Conservation (phyloP, 2,113 vertebrate genomes). For the Scalopus aquaticus region DNA sequence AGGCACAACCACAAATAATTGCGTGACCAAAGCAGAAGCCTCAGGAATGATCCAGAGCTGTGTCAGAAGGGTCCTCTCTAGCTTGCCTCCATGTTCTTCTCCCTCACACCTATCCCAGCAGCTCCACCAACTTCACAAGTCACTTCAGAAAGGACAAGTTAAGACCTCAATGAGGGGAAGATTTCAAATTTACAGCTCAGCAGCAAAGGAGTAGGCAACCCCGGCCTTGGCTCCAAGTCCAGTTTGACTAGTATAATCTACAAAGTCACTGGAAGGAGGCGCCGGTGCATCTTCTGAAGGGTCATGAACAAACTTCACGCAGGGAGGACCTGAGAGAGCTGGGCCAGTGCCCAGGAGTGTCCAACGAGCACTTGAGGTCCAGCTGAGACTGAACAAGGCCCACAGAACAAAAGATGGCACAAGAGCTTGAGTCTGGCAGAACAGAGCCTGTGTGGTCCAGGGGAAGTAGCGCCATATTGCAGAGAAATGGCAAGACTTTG, state of each 20-base stretch:
- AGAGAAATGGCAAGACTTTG: not conserved
- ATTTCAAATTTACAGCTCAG: not conserved
- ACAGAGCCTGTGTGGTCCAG: fast-evolving
- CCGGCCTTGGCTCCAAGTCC: not conserved
- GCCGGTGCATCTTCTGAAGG: not conserved
- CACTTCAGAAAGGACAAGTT: not conserved
- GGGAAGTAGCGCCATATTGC: not conserved
- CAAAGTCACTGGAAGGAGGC: not conserved
- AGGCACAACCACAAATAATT: not conserved
- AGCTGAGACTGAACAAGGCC: not conserved
- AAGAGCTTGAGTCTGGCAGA: fast-evolving
- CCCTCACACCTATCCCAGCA: not conserved
- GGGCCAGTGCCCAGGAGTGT: not conserved
- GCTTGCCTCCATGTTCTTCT: not conserved
- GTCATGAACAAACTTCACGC: not conserved
- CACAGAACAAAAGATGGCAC: not conserved
- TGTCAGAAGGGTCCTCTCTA: not conserved
- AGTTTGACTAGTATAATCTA: not conserved
- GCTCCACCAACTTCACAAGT: not conserved
- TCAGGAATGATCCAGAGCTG: not conserved
- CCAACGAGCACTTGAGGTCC: not conserved
- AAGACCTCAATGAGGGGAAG: not conserved
- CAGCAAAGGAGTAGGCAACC: not conserved
- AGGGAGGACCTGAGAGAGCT: not conserved
- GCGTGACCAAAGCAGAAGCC: not conserved